Percentiles rank a stretch among this genome's conserved stretches.
These are phyloP conservation scores for Andinoacara biseriatus DNA, from an alignment of 2,113 vertebrate genomes.

Conservation along the genomic window DNA sequence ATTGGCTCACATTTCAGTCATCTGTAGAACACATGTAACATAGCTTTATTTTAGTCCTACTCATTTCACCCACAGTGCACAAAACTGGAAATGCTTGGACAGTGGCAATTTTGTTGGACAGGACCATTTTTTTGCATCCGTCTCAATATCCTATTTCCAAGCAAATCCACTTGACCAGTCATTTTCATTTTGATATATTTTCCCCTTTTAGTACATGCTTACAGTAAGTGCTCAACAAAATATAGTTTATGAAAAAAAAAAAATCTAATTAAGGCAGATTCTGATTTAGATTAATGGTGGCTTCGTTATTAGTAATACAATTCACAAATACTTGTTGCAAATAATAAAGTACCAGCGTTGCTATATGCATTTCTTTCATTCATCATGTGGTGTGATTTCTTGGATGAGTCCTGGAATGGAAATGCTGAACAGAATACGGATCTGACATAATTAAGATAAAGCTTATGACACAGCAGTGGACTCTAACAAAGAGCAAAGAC, in stretches of 20 bases:
- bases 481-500: background rate
- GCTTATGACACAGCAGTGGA: background rate
- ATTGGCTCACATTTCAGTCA: constrained; percentile 32
- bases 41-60: constrained; percentile 24
- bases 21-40: constrained; percentile 43
- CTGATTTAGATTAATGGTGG: constrained; percentile 7
- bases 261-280: background rate
- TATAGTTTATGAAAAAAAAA: background rate
- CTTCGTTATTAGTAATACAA: background rate
- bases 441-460: constrained; percentile 8
- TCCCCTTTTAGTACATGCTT: background rate
- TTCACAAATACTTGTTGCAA: constrained; percentile 3
- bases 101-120: background rate
- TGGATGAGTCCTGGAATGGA: background rate
- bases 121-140: background rate
- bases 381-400: constrained; percentile 11
- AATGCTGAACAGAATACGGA: background rate
- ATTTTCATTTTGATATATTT: background rate
- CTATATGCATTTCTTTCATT: constrained; percentile 11
- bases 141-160: background rate
- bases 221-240: background rate
- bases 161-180: background rate
- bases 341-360: background rate
- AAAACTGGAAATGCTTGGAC: background rate
- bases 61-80: constrained; percentile 15